Evolutionary conservation across 2,113 vertebrate species (phyloP).

Genomic region (Stomatorhinus ivindoensis): DNA sequence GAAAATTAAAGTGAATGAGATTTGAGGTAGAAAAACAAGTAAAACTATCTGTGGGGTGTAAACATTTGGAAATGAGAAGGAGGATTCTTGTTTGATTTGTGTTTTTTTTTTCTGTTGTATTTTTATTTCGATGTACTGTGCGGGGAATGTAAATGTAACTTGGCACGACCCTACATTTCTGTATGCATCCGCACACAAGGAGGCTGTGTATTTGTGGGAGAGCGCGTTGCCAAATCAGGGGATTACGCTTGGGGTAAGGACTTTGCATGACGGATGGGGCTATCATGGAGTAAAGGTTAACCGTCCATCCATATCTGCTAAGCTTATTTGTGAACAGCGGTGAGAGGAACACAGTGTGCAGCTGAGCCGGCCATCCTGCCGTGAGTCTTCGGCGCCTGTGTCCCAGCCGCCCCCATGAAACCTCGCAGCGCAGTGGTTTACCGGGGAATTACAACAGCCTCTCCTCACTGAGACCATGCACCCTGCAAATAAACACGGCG

Average conservation of each 20-base stretch:
- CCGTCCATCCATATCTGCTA: not conserved
- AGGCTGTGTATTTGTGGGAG: not conserved
- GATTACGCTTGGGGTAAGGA: not conserved
- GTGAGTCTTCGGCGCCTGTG: not conserved
- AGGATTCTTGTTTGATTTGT: not conserved
- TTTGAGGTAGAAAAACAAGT: not conserved
- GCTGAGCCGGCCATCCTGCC: not conserved
- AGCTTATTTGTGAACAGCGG: not conserved
- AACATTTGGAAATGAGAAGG: not conserved
- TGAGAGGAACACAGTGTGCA: not conserved
- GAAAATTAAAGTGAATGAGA: not conserved
- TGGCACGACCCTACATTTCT: not conserved
- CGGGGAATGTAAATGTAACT: not conserved
- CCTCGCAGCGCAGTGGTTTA: slow-evolving; percentile 4
- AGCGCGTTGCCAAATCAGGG: not conserved
- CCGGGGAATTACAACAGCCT: slow-evolving; percentile 27
- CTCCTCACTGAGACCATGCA: slow-evolving; percentile 21
- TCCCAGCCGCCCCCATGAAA: slow-evolving; percentile 4
- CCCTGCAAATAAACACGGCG: slow-evolving; percentile 29
- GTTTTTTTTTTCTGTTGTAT: not conserved
- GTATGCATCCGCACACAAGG: not conserved
- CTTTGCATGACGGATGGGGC: not conserved
- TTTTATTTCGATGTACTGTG: not conserved
- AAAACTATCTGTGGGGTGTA: not conserved
- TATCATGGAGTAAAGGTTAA: not conserved